phyloP scores from a whole-genome alignment of 2,797 vertebrate species.

The Eupleurogrammus muticus region DNA sequence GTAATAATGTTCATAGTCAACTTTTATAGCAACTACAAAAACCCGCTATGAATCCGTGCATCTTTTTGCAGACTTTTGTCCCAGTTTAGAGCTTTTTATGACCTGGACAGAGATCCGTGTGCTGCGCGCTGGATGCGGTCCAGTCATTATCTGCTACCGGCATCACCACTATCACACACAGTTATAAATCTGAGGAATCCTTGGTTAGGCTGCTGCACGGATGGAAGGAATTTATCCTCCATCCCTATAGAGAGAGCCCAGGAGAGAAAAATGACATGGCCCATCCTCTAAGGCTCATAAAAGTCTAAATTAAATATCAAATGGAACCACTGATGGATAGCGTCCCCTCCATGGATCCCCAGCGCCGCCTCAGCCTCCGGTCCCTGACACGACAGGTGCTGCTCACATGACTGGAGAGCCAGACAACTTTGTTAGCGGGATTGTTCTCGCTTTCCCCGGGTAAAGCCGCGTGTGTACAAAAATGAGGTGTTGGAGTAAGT shows the following conservation, averaged over 20 bases:
- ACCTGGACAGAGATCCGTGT: conserved; percentile 32
- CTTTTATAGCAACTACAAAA: conserved; percentile 47
- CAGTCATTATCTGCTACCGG: conserved; percentile 56
- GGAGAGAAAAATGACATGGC: conserved; percentile 82
- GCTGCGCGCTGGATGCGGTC: conserved; percentile 40
- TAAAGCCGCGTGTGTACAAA: conserved; percentile 50
- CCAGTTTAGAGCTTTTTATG: conserved; percentile 30
- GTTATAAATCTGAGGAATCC: conserved; percentile 79
- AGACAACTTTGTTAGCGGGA: conserved; percentile 83
- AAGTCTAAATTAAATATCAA: conserved; percentile 90
- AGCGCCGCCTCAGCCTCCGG: conserved; percentile 63
- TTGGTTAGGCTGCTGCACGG: conserved; percentile 70
- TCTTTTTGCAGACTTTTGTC: conserved; percentile 38
- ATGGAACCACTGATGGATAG: conserved; percentile 87
- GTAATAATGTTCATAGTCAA: conserved; percentile 41
- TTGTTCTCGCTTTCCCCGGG: conserved; percentile 61
- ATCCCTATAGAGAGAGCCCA: conserved; percentile 75
- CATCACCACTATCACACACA: conserved; percentile 56
- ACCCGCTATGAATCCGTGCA: conserved; percentile 30
- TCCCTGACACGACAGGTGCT: conserved; percentile 77
- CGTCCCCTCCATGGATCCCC: conserved; percentile 75
- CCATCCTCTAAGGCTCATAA: conserved; percentile 87
- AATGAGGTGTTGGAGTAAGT: conserved; percentile 47
- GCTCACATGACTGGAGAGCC: conserved; percentile 79
- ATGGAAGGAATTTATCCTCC: conserved; percentile 84